Evolutionary conservation across 2,797 vertebrate genomes (phyloP).

Genomic region (Rhinichthys osculus): DNA sequence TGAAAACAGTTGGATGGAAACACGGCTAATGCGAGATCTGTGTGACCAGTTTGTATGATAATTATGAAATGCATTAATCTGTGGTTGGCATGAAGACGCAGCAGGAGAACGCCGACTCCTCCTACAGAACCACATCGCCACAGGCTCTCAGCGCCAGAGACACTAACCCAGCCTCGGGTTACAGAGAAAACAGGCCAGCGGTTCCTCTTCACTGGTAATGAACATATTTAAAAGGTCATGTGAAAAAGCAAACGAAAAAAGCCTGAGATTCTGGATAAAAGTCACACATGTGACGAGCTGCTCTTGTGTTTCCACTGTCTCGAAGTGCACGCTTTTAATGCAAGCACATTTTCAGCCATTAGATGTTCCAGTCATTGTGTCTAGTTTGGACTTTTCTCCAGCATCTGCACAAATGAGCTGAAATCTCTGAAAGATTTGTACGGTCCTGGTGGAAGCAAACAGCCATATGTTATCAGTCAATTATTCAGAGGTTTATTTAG

Average conservation of each 20-base stretch:
- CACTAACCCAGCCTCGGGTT: not conserved
- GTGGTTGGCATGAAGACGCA: no score
- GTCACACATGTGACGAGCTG: no score
- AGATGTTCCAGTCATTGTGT: not conserved
- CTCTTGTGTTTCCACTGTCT: not conserved
- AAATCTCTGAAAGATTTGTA: not conserved
- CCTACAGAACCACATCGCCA: not conserved
- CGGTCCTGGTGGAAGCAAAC: not conserved
- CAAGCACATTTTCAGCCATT: not conserved
- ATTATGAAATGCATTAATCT: no score
- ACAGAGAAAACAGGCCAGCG: not conserved
- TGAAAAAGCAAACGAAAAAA: not conserved
- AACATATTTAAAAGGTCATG: not conserved
- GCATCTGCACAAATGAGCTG: not conserved
- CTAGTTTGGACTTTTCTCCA: not conserved
- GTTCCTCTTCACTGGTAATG: not conserved
- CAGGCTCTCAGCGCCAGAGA: not conserved
- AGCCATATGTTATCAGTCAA: no score
- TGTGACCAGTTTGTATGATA: not conserved
- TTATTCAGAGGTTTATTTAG: constrained; percentile 12
- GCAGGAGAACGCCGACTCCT: no score
- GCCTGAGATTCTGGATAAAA: not conserved
- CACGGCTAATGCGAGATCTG: no score
- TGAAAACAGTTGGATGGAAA: no score
- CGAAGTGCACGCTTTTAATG: no score